Evolutionary conservation across 2,888 invertebrate genomes (phyloP).

Genomic region (Lordiphosa andalusiaca): DNA sequence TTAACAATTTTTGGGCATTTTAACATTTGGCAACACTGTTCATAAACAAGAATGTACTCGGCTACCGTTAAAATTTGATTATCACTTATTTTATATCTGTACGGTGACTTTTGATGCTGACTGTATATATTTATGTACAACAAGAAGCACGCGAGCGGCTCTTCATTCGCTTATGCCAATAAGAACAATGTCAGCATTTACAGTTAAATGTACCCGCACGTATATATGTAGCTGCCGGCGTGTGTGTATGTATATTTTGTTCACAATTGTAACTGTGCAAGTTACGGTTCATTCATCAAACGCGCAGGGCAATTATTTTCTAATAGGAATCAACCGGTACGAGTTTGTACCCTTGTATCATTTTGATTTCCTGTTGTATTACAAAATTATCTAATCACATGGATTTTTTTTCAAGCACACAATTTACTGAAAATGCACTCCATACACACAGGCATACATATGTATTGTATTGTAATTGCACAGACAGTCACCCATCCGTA

Average conservation of each 20-base stretch:
- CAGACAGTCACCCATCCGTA: background rate
- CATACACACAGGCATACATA: conserved; percentile 10
- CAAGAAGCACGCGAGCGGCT: background rate
- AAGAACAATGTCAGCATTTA: conserved; percentile 12
- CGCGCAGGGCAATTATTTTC: conserved; percentile 10
- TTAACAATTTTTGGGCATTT: no score
- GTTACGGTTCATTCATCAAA: conserved; percentile 12
- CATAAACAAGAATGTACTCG: no score
- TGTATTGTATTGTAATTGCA: conserved; percentile 25
- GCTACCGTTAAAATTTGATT: no score
- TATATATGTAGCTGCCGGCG: background rate
- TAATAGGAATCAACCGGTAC: conserved; percentile 13
- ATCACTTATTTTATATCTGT: no score
- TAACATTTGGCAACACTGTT: no score
- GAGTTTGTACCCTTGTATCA: conserved; percentile 5
- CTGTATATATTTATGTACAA: conserved; percentile 6
- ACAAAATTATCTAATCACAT: conserved; percentile 62
- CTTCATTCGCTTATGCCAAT: conserved; percentile 1
- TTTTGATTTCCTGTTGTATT: conserved; percentile 20
- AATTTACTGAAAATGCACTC: conserved; percentile 19
- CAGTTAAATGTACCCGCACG: conserved; percentile 9
- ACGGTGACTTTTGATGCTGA: no score
- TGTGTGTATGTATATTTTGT: background rate
- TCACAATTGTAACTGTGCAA: conserved; percentile 2
- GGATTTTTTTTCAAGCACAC: conserved; percentile 29